Evolutionary conservation across 1,140 invertebrate species (phyloP), one percentile per base, ranked within the genome.

Genomic region (Cataglyphis hispanica): DNA sequence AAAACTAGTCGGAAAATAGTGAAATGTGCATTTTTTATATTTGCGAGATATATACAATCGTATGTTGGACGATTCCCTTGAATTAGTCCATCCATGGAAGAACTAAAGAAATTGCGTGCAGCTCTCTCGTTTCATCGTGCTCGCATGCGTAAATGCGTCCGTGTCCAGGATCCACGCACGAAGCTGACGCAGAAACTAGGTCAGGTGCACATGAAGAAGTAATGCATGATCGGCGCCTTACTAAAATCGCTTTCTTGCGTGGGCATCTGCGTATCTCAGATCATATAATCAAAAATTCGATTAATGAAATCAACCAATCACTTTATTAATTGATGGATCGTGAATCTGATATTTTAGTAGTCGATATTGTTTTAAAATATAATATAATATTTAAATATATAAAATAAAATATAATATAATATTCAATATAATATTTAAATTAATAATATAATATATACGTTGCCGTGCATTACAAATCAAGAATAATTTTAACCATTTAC

Each of bases 1-100:
- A 58, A 61, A 91, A 92, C 89, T 81, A 76, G 91, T 92, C 85
- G 86, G 90, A 87, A 91, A 92, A 92, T 66, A 88, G 90, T 90
- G 89, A 92, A 93, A 92, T 81, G 87, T 43, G 34, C n/a, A 53
- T 84, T 92, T 91, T 89, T 67, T 84, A 70, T 85, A 56, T 63
- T 40, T 11, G 13, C 4, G 25, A 53, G 43, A 50, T 34, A 60
- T n/a, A 10, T 7, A 50, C 50, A 31, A 22, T 63, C 53, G 50
- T 37, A 31, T 25, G 16, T 50, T 16, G 25, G 31, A 6, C 10
- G 13, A 31, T n/a, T 74, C 22, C 16, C 1, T 40, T 37, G 25
- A 40, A 53, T 64, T 40, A 16, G 16, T 19, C 3, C 16, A n/a
- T 40, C 34, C 10, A 25, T 40, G 8, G 5, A 53, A 27, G 8